Evolutionary conservation across 1,140 invertebrate species (phyloP).

Genomic region (Mactra quadrangularis): DNA sequence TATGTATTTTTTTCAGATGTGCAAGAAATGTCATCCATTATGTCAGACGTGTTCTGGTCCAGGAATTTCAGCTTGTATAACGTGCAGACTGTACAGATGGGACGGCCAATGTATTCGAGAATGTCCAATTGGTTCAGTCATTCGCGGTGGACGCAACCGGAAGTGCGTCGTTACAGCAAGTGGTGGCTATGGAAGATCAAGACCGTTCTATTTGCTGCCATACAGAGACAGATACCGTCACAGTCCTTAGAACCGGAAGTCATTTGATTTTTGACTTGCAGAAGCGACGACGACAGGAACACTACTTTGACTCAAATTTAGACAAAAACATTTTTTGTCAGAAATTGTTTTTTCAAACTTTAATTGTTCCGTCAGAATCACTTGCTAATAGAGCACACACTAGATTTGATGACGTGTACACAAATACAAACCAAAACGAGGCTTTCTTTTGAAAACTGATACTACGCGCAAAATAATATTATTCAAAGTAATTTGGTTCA

Average conservation of each 20-base stretch:
- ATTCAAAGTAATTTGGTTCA: too few relatives aligned
- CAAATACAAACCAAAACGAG: too few relatives aligned
- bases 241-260: slow-evolving; percentile 6
- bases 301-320: too few relatives aligned
- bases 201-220: slow-evolving; percentile 27
- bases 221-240: slow-evolving; percentile 38
- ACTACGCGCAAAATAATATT: too few relatives aligned
- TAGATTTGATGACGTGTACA: too few relatives aligned
- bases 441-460: too few relatives aligned
- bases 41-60: slow-evolving; percentile 33
- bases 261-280: too few relatives aligned
- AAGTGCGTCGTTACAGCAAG: slow-evolving; percentile 21
- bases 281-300: too few relatives aligned
- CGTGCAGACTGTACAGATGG: slow-evolving; percentile 39
- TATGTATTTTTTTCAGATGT: slow-evolving; percentile 27
- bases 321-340: too few relatives aligned
- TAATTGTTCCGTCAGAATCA: too few relatives aligned
- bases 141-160: slow-evolving; percentile 6
- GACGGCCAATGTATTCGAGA: slow-evolving; percentile 28
- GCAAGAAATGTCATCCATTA: slow-evolving; percentile 35
- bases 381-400: too few relatives aligned
- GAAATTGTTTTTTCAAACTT: too few relatives aligned
- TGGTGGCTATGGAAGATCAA: slow-evolving; percentile 3
- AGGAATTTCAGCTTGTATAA: slow-evolving; percentile 33
- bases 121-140: slow-evolving; percentile 39